Conservation (phyloP, 2,113 vertebrate species). For the Piprites chloris region DNA sequence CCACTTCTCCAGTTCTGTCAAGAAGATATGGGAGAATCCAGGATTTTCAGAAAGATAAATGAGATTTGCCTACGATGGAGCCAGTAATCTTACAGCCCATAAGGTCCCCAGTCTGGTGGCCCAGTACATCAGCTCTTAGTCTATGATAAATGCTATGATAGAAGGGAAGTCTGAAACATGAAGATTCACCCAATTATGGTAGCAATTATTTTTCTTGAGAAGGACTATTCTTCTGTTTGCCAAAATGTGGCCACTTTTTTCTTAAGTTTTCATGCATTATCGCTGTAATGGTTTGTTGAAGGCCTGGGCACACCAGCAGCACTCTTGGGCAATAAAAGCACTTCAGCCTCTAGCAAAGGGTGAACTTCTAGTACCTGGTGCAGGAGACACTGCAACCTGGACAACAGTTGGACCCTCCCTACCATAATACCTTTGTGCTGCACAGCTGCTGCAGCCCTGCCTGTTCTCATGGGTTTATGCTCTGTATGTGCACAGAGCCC, state of each 20-base stretch:
- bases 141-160: not conserved
- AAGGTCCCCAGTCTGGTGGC: not conserved
- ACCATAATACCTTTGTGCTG: accelerated
- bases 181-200: not conserved
- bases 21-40: not conserved
- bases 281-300: not conserved
- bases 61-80: not conserved
- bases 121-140: not conserved
- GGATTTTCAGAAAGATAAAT: not conserved
- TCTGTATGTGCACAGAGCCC: not conserved
- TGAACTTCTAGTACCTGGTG: not conserved
- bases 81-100: not conserved
- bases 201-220: not conserved
- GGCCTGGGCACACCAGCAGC: not conserved
- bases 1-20: not conserved
- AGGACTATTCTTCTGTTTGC: not conserved
- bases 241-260: not conserved
- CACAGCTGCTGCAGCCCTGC: not conserved
- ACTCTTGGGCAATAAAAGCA: not conserved
- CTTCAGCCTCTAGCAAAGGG: not conserved
- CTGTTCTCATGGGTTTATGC: not conserved
- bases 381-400: not conserved
- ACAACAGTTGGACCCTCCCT: not conserved
- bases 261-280: not conserved
- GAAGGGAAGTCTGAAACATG: not conserved